phyloP scores from a whole-genome alignment of 2,113 vertebrate genomes.

The Myodes glareolus region DNA sequence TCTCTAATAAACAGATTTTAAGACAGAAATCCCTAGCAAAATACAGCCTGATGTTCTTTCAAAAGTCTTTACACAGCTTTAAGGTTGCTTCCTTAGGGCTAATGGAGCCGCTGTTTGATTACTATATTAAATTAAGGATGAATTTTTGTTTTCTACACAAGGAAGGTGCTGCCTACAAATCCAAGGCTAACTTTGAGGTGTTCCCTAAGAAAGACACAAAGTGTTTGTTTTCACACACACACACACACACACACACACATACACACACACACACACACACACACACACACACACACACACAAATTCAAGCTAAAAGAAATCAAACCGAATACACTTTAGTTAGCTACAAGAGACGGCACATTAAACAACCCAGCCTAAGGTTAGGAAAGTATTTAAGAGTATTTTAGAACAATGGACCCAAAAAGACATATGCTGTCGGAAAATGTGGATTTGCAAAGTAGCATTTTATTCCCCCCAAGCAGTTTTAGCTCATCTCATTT shows the following conservation, averaged over 20 bases:
- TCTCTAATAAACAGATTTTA: not conserved
- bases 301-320: conserved; percentile 10
- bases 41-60: not conserved
- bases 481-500: not conserved
- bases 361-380: not conserved
- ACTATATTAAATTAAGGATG: not conserved
- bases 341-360: not conserved
- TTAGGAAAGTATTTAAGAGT: not conserved
- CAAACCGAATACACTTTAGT: not conserved
- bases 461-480: not conserved
- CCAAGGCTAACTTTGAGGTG: conserved; percentile 28
- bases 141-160: not conserved
- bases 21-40: not conserved
- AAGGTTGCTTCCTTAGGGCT: not conserved
- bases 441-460: not conserved
- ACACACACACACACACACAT: not conserved
- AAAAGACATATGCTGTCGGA: not conserved
- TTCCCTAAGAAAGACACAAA: conserved; percentile 16
- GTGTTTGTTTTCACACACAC: not conserved
- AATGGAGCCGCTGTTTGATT: not conserved
- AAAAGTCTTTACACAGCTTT: not conserved
- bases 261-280: not conserved
- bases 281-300: not conserved
- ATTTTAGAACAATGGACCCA: not conserved
- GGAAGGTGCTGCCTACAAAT: not conserved